A percentile compares a stretch with the other conserved stretches of the same genome.
Conservation (phyloP, 2,888 invertebrate species). For the Cistogaster globosa region DNA sequence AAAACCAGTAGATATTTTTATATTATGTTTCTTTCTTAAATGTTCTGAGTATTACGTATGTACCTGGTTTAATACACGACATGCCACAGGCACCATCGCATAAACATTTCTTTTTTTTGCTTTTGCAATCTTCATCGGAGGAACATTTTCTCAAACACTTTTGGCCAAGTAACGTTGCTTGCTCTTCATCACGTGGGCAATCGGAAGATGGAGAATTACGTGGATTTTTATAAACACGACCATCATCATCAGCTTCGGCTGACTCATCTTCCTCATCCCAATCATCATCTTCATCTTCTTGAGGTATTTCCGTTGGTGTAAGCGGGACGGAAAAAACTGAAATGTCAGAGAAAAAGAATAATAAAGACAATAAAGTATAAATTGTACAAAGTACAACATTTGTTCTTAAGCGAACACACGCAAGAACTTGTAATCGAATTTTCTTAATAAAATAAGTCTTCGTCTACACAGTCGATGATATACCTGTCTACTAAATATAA, state of each 20-base stretch:
- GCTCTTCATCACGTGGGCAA: slow-evolving; percentile 93
- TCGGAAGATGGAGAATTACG: slow-evolving; percentile 93
- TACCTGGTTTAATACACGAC: slow-evolving; percentile 98
- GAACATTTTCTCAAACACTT: slow-evolving; percentile 96
- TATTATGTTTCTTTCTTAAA: too few species aligned
- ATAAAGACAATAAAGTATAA: neutral
- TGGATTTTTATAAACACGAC: slow-evolving; percentile 93
- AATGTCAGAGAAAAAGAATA: neutral
- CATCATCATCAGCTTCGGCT: slow-evolving; percentile 89
- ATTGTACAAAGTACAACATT: too few species aligned
- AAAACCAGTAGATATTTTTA: neutral
- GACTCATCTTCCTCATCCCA: slow-evolving; percentile 83
- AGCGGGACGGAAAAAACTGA: slow-evolving; percentile 77
- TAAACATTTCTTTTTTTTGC: slow-evolving; percentile 97
- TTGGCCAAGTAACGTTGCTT: slow-evolving; percentile 91
- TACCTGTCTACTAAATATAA: too few species aligned
- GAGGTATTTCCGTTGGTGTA: slow-evolving; percentile 77
- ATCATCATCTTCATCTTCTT: slow-evolving; percentile 80
- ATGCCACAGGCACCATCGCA: slow-evolving; percentile 98
- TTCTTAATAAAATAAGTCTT: too few species aligned
- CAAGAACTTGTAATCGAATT: too few species aligned
- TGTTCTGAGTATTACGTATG: neutral
- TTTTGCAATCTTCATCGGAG: slow-evolving; percentile 97
- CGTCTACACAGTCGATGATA: too few species aligned
- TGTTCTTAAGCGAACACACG: too few species aligned